Base-by-base conservation (phyloP, 2,888 invertebrate species). In the Fragum sueziense region DNA sequence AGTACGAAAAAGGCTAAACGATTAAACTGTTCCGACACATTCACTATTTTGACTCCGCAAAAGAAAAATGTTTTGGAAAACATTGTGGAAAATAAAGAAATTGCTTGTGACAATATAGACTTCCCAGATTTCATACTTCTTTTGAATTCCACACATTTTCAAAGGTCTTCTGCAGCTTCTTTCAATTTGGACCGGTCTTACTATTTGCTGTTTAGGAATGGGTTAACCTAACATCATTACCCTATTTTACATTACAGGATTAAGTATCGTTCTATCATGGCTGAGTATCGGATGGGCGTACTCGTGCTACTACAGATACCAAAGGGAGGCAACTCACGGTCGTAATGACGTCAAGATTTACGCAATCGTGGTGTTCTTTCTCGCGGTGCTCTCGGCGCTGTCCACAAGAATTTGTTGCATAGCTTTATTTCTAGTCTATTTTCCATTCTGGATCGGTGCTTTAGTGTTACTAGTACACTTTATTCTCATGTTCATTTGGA, bases 261-360 rank as follows among this genome's bases (percentile, higher is more conserved):
- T 65, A 11, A 80, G 73, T 52, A 67, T 80, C 6, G 37, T 76
- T 11, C 54, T 67, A 11, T 80, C 80, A 0, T 80, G 80, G 80
- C n/a, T 74, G 59, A 76, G 76, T 33, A 76, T 80, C 11, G 80
- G 76, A 31, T 80, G 80, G 80, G 74, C 74, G 33, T 76, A 76
- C 37, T 74, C 76, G 4, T 68, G 74, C 0, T 76, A 80, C 57
- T 80, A 80, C 41, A 41, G 74, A 22, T 74, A 71, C 61, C 69
- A 76, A 22, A 70, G 70, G 59, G 70, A 74, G 41, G 59, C 74
- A 22, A 31, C 69, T 14, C 22, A 17, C 0, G 72, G 75, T 11
- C 29, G 33, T 6, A 61, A 79, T 17, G 75, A 79, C 25, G 69
- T 76, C 41, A 72, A 65, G 7, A 20, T 74, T 17, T 3, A 69